Base-by-base conservation (phyloP, 2,113 vertebrate genomes). In the Pogonocichla stellata region DNA sequence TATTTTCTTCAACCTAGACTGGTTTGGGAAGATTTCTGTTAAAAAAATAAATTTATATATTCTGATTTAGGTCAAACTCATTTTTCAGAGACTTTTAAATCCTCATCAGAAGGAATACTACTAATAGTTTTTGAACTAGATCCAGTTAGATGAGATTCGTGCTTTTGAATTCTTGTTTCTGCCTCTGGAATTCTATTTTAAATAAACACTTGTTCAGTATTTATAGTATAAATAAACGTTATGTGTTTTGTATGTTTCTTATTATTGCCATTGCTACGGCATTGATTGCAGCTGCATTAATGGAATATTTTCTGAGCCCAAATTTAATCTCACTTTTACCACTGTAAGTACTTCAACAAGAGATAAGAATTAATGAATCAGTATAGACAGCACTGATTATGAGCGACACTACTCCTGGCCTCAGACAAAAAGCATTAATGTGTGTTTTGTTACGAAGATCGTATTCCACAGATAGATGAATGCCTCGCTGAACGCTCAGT, bases 391-490 rank as follows among this genome's bases (percentile, higher is more conserved):
- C 50, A 42, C 53, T 77, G 82, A 60, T 87, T 47, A 25, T 56
- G 58, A 79, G 43, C 71, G 81, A 91, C 54, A 60, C 40, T 50
- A 33, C 47, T 81, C 81, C 43, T 65, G 50, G 43, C 45, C 91
- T 80, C 82, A 88, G 64, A 90, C 74, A 93, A 88, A 91, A 91
- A 82, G 53, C 69, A 72, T 61, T 62, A 72, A n/a, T n/a, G 28
- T 38, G 54, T 77, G 81, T 80, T 94, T 91, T 85, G 48, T 88
- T 88, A 72, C 9, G 31, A 88, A 85, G 71, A 82, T 58, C 81
- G 26, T 88, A 88, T 61, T 88, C 61, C 54, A 45, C 28, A 40
- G 81, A 58, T 4, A 81, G 53, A 69, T 10, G 22, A 73, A 82
- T 34, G 48, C 28, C 66, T 58, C 2, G 0, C 50, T 73, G 31